Base-by-base conservation (phyloP, 2,797 vertebrate genomes). In the Thamnophis elegans region DNA sequence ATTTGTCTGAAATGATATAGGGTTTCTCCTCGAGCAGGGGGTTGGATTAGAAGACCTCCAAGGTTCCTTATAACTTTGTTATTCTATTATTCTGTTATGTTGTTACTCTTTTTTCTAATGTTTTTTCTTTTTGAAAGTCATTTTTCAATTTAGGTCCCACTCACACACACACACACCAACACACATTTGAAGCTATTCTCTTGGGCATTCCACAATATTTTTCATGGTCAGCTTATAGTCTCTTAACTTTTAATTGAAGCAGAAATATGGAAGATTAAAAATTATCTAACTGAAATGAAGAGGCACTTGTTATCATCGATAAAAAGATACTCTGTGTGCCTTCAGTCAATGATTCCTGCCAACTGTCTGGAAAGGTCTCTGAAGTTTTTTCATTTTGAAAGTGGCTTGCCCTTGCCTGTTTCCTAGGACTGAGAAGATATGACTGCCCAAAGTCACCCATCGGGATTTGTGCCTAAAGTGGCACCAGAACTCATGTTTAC, bases 201-300 rank as follows among this genome's bases (percentile, higher is more conserved):
- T 42, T 58, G 14, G 54, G 87, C 26, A 13, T 89, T 36, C 90
- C 6, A 62, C 18, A n/a, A 3, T 88, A 54, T 91, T 87, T 85
- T 94, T 89, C 89, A 90, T 85, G 91, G 90, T 18, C 95, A 91
- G 91, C 42, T 92, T 90, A 68, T 42, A 12, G 22, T 85, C 93
- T 95, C 95, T 96, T 73, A 95, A 91, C 54, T 82, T 95, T 86
- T 90, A 96, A 95, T 94, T 96, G 95, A 95, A 92, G 90, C 88
- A 93, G 73, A 36, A 93, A 78, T 51, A 89, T 68, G 92, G 28
- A 92, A 95, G 90, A 94, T 91, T 91, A 94, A 94, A 95, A 54
- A 90, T 62, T 92, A 51, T 85, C 26, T 91, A 68, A 90, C 53
- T 90, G 92, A 94, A 95, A 94, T 0, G 32, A 91, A 95, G 94